These are phyloP conservation scores for Paramormyrops hopkinsi DNA, from an alignment of 2,797 vertebrate genomes.

Conservation along the genomic window DNA sequence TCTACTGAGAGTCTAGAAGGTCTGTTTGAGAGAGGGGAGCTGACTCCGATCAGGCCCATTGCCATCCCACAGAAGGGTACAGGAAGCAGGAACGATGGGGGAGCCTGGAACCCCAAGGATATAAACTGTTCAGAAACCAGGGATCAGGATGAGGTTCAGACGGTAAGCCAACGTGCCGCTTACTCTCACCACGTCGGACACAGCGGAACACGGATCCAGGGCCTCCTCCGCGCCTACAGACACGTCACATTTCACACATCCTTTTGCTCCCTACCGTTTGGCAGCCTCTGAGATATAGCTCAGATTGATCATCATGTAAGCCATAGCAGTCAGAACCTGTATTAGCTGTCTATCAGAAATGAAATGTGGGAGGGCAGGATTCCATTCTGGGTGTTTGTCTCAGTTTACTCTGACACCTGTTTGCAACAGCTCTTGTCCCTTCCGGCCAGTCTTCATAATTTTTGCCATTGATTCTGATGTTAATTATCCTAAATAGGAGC, in stretches of 20 bases:
- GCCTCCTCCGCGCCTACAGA: neutral
- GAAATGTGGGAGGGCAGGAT: neutral
- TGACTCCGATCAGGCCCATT: neutral
- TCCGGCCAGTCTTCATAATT: neutral
- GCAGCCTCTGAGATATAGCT: neutral
- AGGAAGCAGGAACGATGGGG: neutral
- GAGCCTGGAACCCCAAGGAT: neutral
- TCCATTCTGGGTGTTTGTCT: neutral
- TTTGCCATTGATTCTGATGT: neutral
- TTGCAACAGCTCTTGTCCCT: neutral
- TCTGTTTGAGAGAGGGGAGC: constrained; percentile 16
- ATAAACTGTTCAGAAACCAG: neutral
- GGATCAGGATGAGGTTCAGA: neutral
- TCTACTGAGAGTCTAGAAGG: neutral
- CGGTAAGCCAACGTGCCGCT: neutral
- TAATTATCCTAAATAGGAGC: neutral
- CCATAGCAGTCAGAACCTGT: neutral
- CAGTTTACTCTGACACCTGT: neutral
- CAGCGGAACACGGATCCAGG: neutral
- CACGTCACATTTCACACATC: constrained; percentile 3
- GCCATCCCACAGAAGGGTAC: neutral
- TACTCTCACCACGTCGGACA: neutral
- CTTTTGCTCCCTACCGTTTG: neutral
- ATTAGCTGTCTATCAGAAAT: neutral
- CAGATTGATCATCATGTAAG: neutral